phyloP scores from a whole-genome alignment of 2,888 invertebrate genomes.

The Sphecodes monilicornis region DNA sequence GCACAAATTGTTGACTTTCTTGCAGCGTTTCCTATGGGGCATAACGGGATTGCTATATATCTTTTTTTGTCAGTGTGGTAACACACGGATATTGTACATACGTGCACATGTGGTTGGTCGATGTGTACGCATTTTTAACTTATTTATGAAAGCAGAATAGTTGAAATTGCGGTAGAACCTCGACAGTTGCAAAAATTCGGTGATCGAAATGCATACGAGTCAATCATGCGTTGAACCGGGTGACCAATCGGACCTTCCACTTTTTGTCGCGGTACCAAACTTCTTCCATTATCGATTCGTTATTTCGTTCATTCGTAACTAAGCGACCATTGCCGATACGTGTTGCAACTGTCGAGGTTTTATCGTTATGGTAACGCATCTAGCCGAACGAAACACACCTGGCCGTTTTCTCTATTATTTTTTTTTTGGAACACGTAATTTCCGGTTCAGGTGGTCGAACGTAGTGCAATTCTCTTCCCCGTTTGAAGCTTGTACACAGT shows the following conservation, averaged over 20 bases:
- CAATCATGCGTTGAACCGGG: not conserved
- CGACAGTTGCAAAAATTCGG: not conserved
- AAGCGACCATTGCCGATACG: not conserved
- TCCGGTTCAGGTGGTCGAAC: constrained; percentile 56
- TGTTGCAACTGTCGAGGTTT: not conserved
- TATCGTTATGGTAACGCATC: not conserved
- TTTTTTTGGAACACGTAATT: constrained; percentile 49
- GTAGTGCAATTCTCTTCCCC: constrained; percentile 32
- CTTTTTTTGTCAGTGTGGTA: not conserved
- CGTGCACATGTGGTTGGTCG: not conserved
- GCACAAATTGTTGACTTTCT: constrained; percentile 28
- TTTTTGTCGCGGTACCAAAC: not conserved
- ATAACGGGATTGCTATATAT: not conserved
- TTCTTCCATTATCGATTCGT: not conserved
- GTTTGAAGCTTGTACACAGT: constrained; percentile 62
- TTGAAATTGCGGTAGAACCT: constrained; percentile 4
- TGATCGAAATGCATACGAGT: not conserved
- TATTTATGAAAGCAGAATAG: constrained; percentile 39
- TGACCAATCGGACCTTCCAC: not conserved
- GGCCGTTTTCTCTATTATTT: not conserved
- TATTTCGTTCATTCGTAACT: not conserved
- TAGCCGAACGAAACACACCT: constrained; percentile 8
- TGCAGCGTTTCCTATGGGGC: not conserved
- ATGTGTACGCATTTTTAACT: constrained; percentile 22
- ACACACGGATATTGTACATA: constrained; percentile 21